phyloP scores from a whole-genome alignment of 2,888 invertebrate genomes.

The Cheilosia soror region DNA sequence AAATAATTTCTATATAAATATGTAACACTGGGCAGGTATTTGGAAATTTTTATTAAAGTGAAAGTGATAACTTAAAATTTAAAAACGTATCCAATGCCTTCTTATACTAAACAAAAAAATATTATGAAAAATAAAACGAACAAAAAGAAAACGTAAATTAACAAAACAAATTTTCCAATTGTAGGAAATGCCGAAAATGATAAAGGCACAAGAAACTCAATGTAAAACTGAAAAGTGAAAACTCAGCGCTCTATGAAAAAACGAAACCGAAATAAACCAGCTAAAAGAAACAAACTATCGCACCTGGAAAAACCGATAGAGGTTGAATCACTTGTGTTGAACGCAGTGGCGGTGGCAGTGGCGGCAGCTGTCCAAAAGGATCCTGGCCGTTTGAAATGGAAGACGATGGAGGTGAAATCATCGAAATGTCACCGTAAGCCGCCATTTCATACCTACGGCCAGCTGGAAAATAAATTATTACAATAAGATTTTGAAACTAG shows the following conservation, averaged over 20 bases:
- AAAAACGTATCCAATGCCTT: conserved; percentile 37
- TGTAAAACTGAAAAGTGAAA: conserved; percentile 22
- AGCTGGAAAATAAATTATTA: conserved; percentile 78
- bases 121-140: conserved; percentile 28
- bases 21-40: conserved; percentile 35
- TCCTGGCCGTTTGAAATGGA: conserved; percentile 84
- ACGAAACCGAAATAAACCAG: conserved; percentile 38
- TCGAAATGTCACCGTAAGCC: conserved; percentile 84
- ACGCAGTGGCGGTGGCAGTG: conserved; percentile 84
- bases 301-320: conserved; percentile 84
- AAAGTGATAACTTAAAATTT: conserved; percentile 28
- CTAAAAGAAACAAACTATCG: conserved; percentile 38
- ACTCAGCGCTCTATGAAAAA: conserved; percentile 37
- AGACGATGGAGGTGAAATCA: conserved; percentile 84
- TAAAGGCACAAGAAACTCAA: conserved; percentile 36
- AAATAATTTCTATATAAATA: conserved; percentile 32
- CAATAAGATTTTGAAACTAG: background rate
- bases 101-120: conserved; percentile 40
- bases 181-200: conserved; percentile 27
- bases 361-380: conserved; percentile 84
- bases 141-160: conserved; percentile 10
- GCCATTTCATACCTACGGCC: conserved; percentile 84
- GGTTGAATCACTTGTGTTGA: conserved; percentile 84
- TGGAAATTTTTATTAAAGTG: conserved; percentile 9
- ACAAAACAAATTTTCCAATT: conserved; percentile 35